phyloP scores from a whole-genome alignment of 2,113 vertebrate species.

The Manacus vitellinus region DNA sequence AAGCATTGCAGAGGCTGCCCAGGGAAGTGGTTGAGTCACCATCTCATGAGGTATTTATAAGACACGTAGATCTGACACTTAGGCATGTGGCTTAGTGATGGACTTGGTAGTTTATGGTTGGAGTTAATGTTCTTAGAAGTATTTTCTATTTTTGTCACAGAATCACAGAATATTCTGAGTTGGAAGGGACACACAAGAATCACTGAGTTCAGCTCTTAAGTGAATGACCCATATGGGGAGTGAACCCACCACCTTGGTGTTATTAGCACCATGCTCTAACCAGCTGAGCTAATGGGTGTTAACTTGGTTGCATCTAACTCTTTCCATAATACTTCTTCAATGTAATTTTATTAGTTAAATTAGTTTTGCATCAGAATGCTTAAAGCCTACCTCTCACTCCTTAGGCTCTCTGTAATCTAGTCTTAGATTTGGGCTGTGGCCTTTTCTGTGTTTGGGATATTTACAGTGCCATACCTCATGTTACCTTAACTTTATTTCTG shows the following conservation, averaged over 20 bases:
- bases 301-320: not conserved
- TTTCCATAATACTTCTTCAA: not conserved
- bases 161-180: not conserved
- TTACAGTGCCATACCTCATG: not conserved
- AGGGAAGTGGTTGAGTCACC: not conserved
- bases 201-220: not conserved
- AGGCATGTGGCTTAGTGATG: not conserved
- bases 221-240: not conserved
- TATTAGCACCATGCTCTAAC: not conserved
- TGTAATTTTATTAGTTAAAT: not conserved
- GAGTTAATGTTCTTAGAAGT: not conserved
- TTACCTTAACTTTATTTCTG: not conserved
- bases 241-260: not conserved
- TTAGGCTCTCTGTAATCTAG: not conserved
- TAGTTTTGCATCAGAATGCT: not conserved
- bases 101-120: not conserved
- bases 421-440: not conserved
- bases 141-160: not conserved
- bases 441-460: not conserved
- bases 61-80: not conserved
- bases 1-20: not conserved
- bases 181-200: not conserved
- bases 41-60: not conserved
- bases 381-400: not conserved
- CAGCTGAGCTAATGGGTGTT: not conserved